Evolutionary conservation across 2,888 invertebrate species (phyloP).

Genomic region (Ormyrus pomaceus): DNA sequence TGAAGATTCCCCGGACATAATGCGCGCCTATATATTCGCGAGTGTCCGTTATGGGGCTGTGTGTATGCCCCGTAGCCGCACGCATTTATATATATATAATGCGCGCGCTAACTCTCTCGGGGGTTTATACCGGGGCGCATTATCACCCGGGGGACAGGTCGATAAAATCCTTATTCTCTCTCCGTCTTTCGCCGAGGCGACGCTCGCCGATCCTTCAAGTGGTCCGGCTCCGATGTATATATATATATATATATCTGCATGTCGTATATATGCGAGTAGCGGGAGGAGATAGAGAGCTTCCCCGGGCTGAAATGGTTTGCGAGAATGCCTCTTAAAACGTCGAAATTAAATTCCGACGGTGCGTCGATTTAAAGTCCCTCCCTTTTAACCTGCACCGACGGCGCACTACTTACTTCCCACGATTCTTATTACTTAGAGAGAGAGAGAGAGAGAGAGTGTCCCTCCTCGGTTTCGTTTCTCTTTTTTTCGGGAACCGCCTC

Average conservation of each 20-base stretch:
- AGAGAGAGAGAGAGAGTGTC: too few relatives aligned
- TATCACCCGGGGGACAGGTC: slow-evolving; percentile 62
- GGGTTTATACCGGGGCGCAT: slow-evolving; percentile 49
- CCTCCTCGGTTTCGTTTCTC: slow-evolving; percentile 42
- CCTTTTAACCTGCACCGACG: slow-evolving; percentile 57
- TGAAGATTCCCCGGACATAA: slow-evolving; percentile 54
- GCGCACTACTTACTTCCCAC: slow-evolving; percentile 70
- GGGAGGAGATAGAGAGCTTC: slow-evolving; percentile 13
- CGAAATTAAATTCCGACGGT: slow-evolving; percentile 72
- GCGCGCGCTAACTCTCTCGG: too few relatives aligned
- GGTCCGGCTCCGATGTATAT: neutral
- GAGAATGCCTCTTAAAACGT: slow-evolving; percentile 68
- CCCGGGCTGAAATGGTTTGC: slow-evolving; percentile 55
- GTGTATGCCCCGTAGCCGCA: neutral
- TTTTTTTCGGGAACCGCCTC: slow-evolving; percentile 52
- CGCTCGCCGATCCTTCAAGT: slow-evolving; percentile 30
- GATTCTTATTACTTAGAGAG: slow-evolving; percentile 64
- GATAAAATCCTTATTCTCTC: slow-evolving; percentile 64
- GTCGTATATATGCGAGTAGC: slow-evolving; percentile 27
- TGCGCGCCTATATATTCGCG: slow-evolving; percentile 52
- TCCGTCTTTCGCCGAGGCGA: slow-evolving; percentile 53
- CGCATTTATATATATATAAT: too few relatives aligned
- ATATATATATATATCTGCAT: slow-evolving; percentile 54
- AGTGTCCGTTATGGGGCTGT: slow-evolving; percentile 42
- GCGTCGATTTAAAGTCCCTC: slow-evolving; percentile 64